A percentile compares a stretch with the other conserved stretches of the same genome.
phyloP scores from a whole-genome alignment of 2,888 invertebrate species.

The Amphipyra berbera region DNA sequence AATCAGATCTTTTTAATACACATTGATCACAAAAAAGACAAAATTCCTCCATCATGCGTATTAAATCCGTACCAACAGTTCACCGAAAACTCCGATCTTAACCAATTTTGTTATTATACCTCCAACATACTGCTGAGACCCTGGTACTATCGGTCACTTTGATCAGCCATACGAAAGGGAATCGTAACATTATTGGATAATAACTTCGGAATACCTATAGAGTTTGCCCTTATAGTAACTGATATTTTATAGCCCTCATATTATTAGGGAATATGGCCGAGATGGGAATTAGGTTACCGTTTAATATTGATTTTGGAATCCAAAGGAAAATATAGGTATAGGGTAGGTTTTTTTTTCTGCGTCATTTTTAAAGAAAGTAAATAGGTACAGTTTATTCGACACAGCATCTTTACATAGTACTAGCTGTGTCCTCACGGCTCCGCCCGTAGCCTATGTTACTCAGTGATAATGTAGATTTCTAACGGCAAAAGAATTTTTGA shows the following conservation, averaged over 20 bases:
- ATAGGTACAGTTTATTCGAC: too few species aligned
- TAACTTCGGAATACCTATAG: conserved; percentile 34
- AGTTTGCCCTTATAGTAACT: conserved; percentile 27
- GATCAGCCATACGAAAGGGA: conserved; percentile 35
- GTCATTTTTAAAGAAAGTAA: too few species aligned
- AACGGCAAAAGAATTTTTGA: too few species aligned
- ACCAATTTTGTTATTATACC: background rate
- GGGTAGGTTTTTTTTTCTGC: background rate
- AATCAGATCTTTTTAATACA: too few species aligned
- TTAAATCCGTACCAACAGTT: conserved; percentile 9
- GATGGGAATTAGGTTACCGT: conserved; percentile 14
- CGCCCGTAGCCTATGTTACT: too few species aligned
- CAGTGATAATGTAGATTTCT: too few species aligned
- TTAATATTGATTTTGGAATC: conserved; percentile 22
- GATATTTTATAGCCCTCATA: conserved; percentile 42
- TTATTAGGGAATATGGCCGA: conserved; percentile 28
- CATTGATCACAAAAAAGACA: background rate
- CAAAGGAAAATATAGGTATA: background rate
- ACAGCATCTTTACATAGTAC: too few species aligned
- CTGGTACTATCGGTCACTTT: conserved; percentile 38
- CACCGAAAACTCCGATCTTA: conserved; percentile 5
- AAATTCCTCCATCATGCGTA: background rate
- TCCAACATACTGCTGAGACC: conserved; percentile 23
- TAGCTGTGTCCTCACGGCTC: too few species aligned
- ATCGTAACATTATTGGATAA: conserved; percentile 44